phyloP scores from a whole-genome alignment of 2,113 vertebrate genomes.

The Oryctolagus cuniculus region mOryCun1.1 NC_091447.1:53416501-53417000 shows the following conservation, averaged over 20 bases:
- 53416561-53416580: background rate
- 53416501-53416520: background rate
- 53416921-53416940: background rate
- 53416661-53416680: background rate
- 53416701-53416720: accelerated
- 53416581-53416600: background rate
- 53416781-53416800: too few relatives aligned
- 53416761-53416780: too few relatives aligned
- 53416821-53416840: background rate
- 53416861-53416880: background rate
- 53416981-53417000: too few relatives aligned
- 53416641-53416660: too few relatives aligned
- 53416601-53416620: background rate
- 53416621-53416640: background rate
- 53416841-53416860: background rate
- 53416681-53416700: background rate
- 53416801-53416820: background rate
- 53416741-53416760: background rate
- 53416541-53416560: background rate
- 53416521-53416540: background rate
- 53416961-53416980: background rate
- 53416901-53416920: background rate
- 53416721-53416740: too few relatives aligned
- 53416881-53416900: background rate
- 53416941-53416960: background rate